Base-by-base conservation (phyloP, 2,888 invertebrate genomes). In the Synanthedon vespiformis region DNA sequence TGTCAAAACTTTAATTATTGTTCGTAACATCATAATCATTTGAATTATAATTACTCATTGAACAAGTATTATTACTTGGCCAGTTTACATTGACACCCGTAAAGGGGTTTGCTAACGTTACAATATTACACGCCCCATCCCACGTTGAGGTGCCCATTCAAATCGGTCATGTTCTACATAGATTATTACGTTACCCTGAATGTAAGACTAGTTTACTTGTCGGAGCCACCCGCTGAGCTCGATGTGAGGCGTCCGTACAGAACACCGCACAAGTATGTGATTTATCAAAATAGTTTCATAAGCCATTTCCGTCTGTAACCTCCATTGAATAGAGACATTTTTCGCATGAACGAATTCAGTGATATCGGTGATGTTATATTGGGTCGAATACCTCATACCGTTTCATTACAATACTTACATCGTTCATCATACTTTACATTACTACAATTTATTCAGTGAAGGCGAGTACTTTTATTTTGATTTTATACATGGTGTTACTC, bases 361-460 rank as follows among this genome's bases (percentile, higher is more conserved):
- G 34, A 34, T 44, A 12, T 48, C 8, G 18, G 18, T 18, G 12
- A 16, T 67, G 72, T 57, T 53, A 64, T 64, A 64, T 64, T 66
- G 62, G 63, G 66, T 65, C 77, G 77, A 81, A 76, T 67, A 67
- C 69, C 74, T 72, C 77, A 76, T 73, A 74, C 74, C 72, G 77
- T 80, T 82, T 77, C 81, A 84, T 85, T 86, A 84, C 77, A 73
- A 79, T 75, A 72, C 74, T 75, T 74, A 81, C 77, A 82, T 83
- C 84, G 74, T 87, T 85, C 80, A 85, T 87, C 86, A 87, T 84
- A 84, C 76, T 84, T 84, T 80, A 84, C 82, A 83, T 78, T 80
- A 79, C 78, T 68, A 79, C 86, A 85, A 86, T 82, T 85, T 86
- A 87, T 87, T 85, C 80, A 75, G 34, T 74, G 76, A 74, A 75